Base-by-base conservation (phyloP, 2,113 vertebrate genomes). In the Tetraodon nigroviridis region DNA sequence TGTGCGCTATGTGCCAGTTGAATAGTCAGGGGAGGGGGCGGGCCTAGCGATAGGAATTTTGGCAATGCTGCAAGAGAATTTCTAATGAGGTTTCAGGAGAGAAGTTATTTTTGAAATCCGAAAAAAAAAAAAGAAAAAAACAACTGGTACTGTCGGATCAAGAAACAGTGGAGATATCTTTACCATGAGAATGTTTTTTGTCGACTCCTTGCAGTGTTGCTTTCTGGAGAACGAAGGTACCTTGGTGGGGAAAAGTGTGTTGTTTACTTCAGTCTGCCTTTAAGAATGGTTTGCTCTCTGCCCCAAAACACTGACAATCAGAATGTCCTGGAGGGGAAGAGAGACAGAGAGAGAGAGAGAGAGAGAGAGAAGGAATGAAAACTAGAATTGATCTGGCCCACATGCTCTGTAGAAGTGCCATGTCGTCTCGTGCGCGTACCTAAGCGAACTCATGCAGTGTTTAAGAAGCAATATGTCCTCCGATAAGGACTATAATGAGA, bases 391-490 rank as follows among this genome's bases (percentile, higher is more conserved):
- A 78, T 77, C 76, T 51, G 61, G 75, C 80, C 80, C 64, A 67
- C 74, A 75, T 75, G 79, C 79, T 86, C 83, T 80, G 72, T 75
- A 77, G 73, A 89, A 86, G 84, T 87, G 84, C 87, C 87, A 87
- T 88, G 80, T 82, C 55, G 83, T 88, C 67, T 82, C 55, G 76
- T 80, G 78, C 80, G 71, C 47, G 67, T 79, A 76, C 69, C 77
- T 79, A 83, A 85, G 79, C 55, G 32, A 85, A 73, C 79, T 83
- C 78, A 81, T 82, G 80, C 86, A 82, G 81, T 86, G 83, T 86
- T 80, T 83, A 73, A 81, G 19, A 88, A 89, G 87, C 87, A 89
- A 89, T 89, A 89, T 84, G 62, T 84, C 80, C 71, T 77, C 67
- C 67, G 66, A 73, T 76, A 82, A 82, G 78, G 80, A 84, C 80